Base-by-base conservation (phyloP, 1,140 invertebrate species). In the Gyrodactylus salaris region DNA sequence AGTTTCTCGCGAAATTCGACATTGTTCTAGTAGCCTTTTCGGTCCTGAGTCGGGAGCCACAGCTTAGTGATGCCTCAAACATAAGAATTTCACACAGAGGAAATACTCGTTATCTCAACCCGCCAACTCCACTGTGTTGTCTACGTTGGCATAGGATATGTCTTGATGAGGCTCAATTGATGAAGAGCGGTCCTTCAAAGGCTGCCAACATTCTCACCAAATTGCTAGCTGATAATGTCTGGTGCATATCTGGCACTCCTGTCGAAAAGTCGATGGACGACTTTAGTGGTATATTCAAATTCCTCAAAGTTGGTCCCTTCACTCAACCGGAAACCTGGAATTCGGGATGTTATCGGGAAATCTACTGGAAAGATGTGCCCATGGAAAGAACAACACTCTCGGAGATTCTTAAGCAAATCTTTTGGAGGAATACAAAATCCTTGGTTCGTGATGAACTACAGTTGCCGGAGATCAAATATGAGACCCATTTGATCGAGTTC, bases 121-220 rank as follows among this genome's bases (percentile, higher is more conserved):
- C 34, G 7, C 34, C 34, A 16, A 54, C 7, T 54, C 34, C 34
- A 54, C 34, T 54, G 34, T 54, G 34, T 54, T 54, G 34, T 54
- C 7, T 54, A 16, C 7, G n/a, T 16, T 54, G 34, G 34, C 34
- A 54, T 54, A 54, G 34, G 68, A 80, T 88, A 25, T 87, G 86
- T 78, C 79, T 89, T 20, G 87, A 89, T 81, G 87, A 89, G 82
- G 87, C 87, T 54, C 87, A 89, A 81, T 87, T 87, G 83, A 86
- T 88, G 0, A 87, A 88, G 78, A 82, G 82, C 75, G 80, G 83
- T 0, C 81, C 83, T 1, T 82, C 82, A 26, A 83, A 81, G 77
- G 78, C 79, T 77, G 0, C 72, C 22, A 0, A 26, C 68, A 25
- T 25, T 20, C 20, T 68, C 54, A 72, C 26, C 69, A 69, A 82